These are phyloP conservation scores for Platycheirus rosarum DNA, from an alignment of 2,888 invertebrate genomes.

Conservation along the genomic window DNA sequence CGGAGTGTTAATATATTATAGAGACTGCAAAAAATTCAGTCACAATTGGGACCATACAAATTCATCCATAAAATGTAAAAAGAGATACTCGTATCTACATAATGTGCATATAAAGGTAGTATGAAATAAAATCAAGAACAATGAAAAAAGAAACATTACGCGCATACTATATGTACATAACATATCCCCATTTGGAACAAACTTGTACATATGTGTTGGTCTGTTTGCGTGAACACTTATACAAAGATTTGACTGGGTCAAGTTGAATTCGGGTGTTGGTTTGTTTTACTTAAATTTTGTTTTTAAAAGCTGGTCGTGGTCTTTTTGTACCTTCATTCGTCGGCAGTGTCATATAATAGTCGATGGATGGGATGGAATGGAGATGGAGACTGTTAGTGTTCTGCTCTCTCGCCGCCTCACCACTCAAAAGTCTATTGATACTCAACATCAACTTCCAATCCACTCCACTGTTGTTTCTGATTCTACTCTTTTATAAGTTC, in stretches of 20 bases:
- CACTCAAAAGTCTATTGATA: constrained; percentile 1
- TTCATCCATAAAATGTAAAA: neutral
- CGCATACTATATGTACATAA: neutral
- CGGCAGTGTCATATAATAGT: neutral
- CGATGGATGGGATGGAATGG: constrained; percentile 14
- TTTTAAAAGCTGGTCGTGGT: constrained; percentile 49
- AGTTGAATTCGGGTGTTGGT: constrained; percentile 74
- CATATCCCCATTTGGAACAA: neutral
- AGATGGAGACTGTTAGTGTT: too few species aligned
- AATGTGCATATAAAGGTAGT: constrained; percentile 10
- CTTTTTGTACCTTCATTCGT: constrained; percentile 50
- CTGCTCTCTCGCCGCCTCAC: neutral
- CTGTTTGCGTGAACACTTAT: constrained; percentile 15
- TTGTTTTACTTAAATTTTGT: constrained; percentile 47
- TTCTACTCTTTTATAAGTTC: constrained; percentile 7
- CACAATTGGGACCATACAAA: neutral
- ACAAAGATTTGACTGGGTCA: constrained; percentile 69
- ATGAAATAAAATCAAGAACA: constrained; percentile 25
- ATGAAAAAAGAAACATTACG: constrained; percentile 13
- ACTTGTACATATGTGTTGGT: too few species aligned
- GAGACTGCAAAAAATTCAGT: too few species aligned
- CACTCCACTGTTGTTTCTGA: neutral
- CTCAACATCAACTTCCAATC: too few species aligned
- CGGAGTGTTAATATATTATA: too few species aligned
- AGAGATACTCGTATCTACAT: neutral